Evolutionary conservation across 2,888 invertebrate genomes (phyloP).

Genomic region (Epicampocera succincta): DNA sequence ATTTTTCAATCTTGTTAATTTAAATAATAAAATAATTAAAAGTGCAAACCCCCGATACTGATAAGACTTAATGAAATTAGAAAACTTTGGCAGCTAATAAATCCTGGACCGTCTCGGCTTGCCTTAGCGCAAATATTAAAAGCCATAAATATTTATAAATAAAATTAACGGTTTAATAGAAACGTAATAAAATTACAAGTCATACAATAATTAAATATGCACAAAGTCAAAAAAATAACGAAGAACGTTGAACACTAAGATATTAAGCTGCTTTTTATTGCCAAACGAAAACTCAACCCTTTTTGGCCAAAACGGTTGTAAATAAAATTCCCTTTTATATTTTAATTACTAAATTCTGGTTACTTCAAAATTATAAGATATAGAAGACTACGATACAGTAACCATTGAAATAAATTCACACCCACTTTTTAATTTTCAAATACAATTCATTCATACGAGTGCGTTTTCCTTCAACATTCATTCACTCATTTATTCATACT

Average conservation of each 20-base stretch:
- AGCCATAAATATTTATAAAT: slow-evolving; percentile 80
- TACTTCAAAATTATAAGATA: slow-evolving; percentile 52
- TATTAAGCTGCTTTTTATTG: slow-evolving; percentile 57
- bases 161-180: slow-evolving; percentile 77
- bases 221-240: slow-evolving; percentile 54
- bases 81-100: slow-evolving; percentile 64
- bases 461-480: not conserved
- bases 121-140: slow-evolving; percentile 52
- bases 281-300: slow-evolving; percentile 46
- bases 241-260: slow-evolving; percentile 25
- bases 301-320: slow-evolving; percentile 34
- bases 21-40: slow-evolving; percentile 64
- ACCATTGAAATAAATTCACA: slow-evolving; percentile 57
- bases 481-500: slow-evolving; percentile 36
- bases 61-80: slow-evolving; percentile 59
- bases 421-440: slow-evolving; percentile 54
- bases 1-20: slow-evolving; percentile 60
- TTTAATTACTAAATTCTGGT: slow-evolving; percentile 45
- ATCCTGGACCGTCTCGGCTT: slow-evolving; percentile 50
- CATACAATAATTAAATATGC: slow-evolving; percentile 78
- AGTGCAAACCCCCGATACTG: slow-evolving; percentile 1
- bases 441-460: slow-evolving; percentile 43
- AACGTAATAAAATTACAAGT: slow-evolving; percentile 74
- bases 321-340: slow-evolving; percentile 32
- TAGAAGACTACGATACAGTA: slow-evolving; percentile 31